phyloP scores from a whole-genome alignment of 2,888 invertebrate genomes.

The Linnaemya vulpina region DNA sequence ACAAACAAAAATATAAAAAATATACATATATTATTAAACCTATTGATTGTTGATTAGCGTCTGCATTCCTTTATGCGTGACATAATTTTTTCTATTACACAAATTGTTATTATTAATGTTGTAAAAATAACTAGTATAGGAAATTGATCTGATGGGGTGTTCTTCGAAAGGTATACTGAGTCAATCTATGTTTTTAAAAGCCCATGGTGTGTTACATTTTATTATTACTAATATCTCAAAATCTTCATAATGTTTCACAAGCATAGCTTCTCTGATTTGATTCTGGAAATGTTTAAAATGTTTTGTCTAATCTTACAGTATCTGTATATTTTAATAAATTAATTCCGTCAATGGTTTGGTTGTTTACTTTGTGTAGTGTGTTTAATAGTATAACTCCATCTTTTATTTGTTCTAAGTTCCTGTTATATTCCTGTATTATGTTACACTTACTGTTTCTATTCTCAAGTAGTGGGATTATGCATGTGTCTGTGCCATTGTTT shows the following conservation, averaged over 20 bases:
- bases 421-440: too few relatives aligned
- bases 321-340: background rate
- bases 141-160: background rate
- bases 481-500: background rate
- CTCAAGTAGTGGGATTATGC: too few relatives aligned
- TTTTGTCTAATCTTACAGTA: background rate
- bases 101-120: too few relatives aligned
- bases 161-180: background rate
- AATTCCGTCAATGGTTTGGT: background rate
- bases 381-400: constrained; percentile 3
- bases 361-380: background rate
- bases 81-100: too few relatives aligned
- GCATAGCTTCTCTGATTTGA: too few relatives aligned
- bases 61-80: too few relatives aligned
- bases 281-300: background rate
- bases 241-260: too few relatives aligned
- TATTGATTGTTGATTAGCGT: too few relatives aligned
- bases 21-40: too few relatives aligned
- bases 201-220: background rate
- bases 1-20: too few relatives aligned
- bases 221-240: background rate
- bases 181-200: background rate
- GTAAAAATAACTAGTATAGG: too few relatives aligned
- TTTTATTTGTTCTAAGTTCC: constrained; percentile 4
- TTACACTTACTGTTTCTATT: too few relatives aligned